Conservation (phyloP, 2,888 invertebrate species). For the Cryptus armator region DNA sequence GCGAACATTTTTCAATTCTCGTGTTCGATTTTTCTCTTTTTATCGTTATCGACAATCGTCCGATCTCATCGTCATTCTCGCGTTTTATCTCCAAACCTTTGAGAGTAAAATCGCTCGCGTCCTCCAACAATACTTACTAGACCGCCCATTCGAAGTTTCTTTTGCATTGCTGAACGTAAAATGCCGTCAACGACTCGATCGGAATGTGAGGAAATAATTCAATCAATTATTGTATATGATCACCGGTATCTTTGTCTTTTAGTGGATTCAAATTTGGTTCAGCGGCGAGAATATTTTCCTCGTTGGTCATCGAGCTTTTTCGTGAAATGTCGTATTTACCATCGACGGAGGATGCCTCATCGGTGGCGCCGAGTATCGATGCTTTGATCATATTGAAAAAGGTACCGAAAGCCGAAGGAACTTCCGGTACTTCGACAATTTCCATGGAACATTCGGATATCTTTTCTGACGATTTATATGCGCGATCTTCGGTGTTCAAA, state of each 20-base stretch:
- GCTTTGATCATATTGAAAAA: constrained; percentile 26
- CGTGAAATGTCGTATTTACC: background rate
- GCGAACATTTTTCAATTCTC: constrained; percentile 85
- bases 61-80: constrained; percentile 7
- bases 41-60: background rate
- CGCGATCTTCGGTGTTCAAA: background rate
- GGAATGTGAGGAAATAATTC: constrained; percentile 90
- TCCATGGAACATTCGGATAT: constrained; percentile 1
- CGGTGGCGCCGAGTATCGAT: constrained; percentile 22
- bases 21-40: constrained; percentile 47
- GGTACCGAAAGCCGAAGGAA: constrained; percentile 16
- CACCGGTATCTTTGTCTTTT: constrained; percentile 74
- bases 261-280: constrained; percentile 78
- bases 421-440: constrained; percentile 4
- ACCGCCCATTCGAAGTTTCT: constrained; percentile 93
- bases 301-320: constrained; percentile 86
- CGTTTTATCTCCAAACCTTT: constrained; percentile 33
- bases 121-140: constrained; percentile 90
- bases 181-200: constrained; percentile 88
- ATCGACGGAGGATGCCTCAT: background rate
- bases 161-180: constrained; percentile 90
- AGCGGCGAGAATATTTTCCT: constrained; percentile 70
- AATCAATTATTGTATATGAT: constrained; percentile 86
- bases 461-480: background rate
- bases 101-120: constrained; percentile 80